Conservation (phyloP, 2,797 vertebrate species). For the Carapus acus region DNA sequence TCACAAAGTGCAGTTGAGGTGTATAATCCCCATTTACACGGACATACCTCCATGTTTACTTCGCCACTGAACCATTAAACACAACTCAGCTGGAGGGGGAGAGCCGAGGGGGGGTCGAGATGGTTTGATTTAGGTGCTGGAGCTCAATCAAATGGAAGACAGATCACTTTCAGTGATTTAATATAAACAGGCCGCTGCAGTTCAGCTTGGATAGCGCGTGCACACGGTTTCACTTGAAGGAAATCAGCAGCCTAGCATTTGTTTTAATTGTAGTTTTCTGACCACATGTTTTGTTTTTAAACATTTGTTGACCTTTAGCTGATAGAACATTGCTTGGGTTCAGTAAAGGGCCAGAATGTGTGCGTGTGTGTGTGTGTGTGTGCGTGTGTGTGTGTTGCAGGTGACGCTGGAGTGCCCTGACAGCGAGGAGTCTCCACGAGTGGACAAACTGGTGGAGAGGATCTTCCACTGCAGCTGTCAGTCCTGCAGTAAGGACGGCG, state of each 20-base stretch:
- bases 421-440: slow-evolving; percentile 82
- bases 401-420: slow-evolving; percentile 91
- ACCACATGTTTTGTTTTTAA: not conserved
- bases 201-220: slow-evolving; percentile 34
- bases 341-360: slow-evolving; percentile 2
- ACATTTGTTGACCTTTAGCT: not conserved
- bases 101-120: slow-evolving; percentile 2
- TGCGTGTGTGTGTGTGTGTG: slow-evolving; percentile 1
- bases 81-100: slow-evolving; percentile 49
- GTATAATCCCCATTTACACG: slow-evolving; percentile 24
- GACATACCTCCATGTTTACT: slow-evolving; percentile 48
- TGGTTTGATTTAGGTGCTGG: slow-evolving; percentile 35
- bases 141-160: slow-evolving; percentile 53
- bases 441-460: slow-evolving; percentile 95
- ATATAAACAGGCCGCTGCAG: slow-evolving; percentile 44
- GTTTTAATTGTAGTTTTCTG: not conserved
- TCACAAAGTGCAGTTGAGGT: slow-evolving; percentile 2
- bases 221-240: slow-evolving; percentile 6
- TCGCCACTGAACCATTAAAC: slow-evolving; percentile 38
- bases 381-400: slow-evolving; percentile 58
- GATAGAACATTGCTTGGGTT: not conserved
- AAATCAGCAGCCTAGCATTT: not conserved
- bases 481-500: slow-evolving; percentile 87
- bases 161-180: slow-evolving; percentile 47
- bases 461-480: slow-evolving; percentile 96